A percentile compares a stretch with the other conserved stretches of the same genome.
phyloP scores from a whole-genome alignment of 2,113 vertebrate genomes.

The Chinchilla lanigera region DNA sequence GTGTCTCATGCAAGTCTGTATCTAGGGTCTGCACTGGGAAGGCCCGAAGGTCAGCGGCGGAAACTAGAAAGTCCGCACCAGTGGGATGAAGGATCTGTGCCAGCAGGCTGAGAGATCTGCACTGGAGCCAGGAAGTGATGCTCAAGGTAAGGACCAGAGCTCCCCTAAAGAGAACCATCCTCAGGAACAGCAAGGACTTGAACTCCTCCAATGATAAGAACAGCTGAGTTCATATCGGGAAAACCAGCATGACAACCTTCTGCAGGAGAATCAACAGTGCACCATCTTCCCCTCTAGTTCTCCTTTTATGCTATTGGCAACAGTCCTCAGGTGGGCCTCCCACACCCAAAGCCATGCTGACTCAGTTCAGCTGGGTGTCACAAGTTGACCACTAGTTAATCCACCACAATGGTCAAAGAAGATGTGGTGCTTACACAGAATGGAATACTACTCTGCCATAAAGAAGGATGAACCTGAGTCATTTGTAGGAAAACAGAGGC shows the following conservation, averaged over 20 bases:
- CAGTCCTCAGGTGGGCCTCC: background rate
- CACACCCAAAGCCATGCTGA: background rate
- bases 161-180: background rate
- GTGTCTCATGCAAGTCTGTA: background rate
- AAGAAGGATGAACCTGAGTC: background rate
- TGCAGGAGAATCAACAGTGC: background rate
- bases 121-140: background rate
- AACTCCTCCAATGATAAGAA: background rate
- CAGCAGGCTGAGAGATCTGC: background rate
- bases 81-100: background rate
- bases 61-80: background rate
- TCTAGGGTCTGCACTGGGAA: background rate
- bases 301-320: background rate
- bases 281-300: background rate
- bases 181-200: background rate
- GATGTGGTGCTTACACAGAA: background rate
- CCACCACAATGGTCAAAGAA: background rate
- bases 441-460: background rate
- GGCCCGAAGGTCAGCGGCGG: background rate
- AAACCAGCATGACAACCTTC: background rate
- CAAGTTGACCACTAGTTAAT: background rate
- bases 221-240: background rate
- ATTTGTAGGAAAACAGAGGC: background rate
- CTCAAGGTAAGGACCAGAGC: background rate
- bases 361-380: background rate